phyloP scores from a whole-genome alignment of 2,888 invertebrate species.

The Odiellus spinosus region DNA sequence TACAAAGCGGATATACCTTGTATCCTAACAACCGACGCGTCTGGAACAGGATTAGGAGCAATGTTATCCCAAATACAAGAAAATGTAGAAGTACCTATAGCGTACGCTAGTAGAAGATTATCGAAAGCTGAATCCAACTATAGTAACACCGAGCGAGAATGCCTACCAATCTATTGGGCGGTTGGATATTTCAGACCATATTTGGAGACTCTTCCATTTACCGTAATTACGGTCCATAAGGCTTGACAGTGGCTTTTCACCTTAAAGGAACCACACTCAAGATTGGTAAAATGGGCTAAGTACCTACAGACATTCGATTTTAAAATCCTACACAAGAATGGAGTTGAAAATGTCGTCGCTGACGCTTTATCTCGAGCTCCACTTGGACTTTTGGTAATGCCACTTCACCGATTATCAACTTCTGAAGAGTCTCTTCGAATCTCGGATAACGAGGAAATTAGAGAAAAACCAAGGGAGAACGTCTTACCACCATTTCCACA shows the following conservation, averaged over 20 bases:
- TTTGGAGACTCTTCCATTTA: slow-evolving; percentile 27
- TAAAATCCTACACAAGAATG: slow-evolving; percentile 28
- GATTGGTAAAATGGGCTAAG: slow-evolving; percentile 33
- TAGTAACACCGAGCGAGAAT: slow-evolving; percentile 31
- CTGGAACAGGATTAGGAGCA: slow-evolving; percentile 19
- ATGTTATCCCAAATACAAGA: slow-evolving; percentile 20
- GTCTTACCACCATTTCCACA: too few relatives aligned
- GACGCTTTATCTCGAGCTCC: slow-evolving; percentile 28
- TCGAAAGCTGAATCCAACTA: slow-evolving; percentile 23
- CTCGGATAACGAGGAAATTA: too few relatives aligned
- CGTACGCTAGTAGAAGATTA: slow-evolving; percentile 16
- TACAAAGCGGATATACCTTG: slow-evolving; percentile 8
- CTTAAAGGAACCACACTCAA: slow-evolving; percentile 29
- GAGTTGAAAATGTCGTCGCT: slow-evolving; percentile 28
- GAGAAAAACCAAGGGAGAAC: too few relatives aligned
- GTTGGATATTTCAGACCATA: slow-evolving; percentile 30
- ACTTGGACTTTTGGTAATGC: not conserved
- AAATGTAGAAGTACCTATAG: slow-evolving; percentile 16
- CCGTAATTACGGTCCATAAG: slow-evolving; percentile 32
- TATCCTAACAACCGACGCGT: slow-evolving; percentile 21
- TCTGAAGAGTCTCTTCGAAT: too few relatives aligned
- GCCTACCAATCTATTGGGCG: slow-evolving; percentile 26
- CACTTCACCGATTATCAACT: too few relatives aligned
- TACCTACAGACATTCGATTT: slow-evolving; percentile 29
- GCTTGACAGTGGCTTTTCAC: slow-evolving; percentile 33